Evolutionary conservation across 2,113 vertebrate species (phyloP), one percentile per base, ranked within the genome.

Genomic region (Herpetotheres cachinnans): DNA sequence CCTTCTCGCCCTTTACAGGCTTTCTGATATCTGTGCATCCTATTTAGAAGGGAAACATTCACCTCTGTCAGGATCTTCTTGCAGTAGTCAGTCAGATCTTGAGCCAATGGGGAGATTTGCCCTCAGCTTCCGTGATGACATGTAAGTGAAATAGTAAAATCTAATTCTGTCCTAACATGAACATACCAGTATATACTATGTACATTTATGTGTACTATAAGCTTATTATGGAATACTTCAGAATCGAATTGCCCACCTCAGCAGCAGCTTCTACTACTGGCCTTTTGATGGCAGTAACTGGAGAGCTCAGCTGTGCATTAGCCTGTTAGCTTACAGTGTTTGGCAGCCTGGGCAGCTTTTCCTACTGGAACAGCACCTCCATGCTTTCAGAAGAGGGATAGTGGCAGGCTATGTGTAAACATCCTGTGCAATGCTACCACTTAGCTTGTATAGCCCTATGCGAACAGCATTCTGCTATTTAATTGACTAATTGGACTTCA

Each of bases 91-190:
- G 76, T 97, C 90, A 71, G 95, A 97, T 87, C 83, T 82, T 67
- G 98, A 97, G 69, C 97, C 97, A 27, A 78, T 97, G 82, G 96
- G 95, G 73, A 99, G 95, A 89, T 98, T 99, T 95, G 91, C 98
- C 12, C 98, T 99, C 36, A 98, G 97, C 90, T 99, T 99, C 93
- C 98, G 59, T 79, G 98, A 99, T 97, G 98, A 99, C 72, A 61
- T 97, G 99, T 99, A 94, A 99, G 99, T 99, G 83, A 91, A 19
- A 21, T 10, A 71, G 27, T 52, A 47, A 66, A 91, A 44, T 65
- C 24, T 40, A 47, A 32, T 74, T 89, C 18, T 91, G 22, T 67
- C 34, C 73, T 59, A 24, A 84, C 86, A 79, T 44, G 11, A 21
- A 22, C 6, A 6, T 46, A 10, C 6, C 10, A 34, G 21, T 34